Conservation (phyloP, 37 sponge, comb jelly and placozoan species). For the Hormiphora californensis region DNA sequence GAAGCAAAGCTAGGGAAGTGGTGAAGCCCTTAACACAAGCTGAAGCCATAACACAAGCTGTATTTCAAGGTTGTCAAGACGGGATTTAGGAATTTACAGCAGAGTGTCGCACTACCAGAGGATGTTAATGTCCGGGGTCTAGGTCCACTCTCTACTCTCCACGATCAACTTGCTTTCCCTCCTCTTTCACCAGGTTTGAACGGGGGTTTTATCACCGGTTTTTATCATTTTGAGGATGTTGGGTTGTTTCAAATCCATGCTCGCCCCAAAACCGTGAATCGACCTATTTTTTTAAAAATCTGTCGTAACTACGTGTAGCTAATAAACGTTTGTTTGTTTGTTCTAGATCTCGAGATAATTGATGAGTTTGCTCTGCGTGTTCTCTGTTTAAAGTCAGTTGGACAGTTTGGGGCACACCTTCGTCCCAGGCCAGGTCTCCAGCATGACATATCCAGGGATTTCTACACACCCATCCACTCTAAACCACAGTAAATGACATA, state of each 20-base stretch:
- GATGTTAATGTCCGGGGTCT: constrained; percentile 34
- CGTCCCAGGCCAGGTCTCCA: constrained; percentile 27
- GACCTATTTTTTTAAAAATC: not conserved
- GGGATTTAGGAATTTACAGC: constrained; percentile 5
- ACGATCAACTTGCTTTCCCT: constrained; percentile 20
- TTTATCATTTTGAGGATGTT: too few species aligned
- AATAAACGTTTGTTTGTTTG: not conserved
- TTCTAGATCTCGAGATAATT: not conserved
- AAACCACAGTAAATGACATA: constrained; percentile 46
- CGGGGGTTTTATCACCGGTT: too few species aligned
- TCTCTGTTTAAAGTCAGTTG: constrained; percentile 30
- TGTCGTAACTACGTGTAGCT: not conserved
- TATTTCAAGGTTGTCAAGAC: not conserved
- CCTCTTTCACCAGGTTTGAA: constrained; percentile 25
- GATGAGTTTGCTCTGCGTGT: constrained; percentile 43
- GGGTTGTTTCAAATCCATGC: too few species aligned
- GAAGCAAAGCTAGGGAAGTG: too few species aligned
- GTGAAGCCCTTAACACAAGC: too few species aligned
- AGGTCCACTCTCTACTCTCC: constrained; percentile 34
- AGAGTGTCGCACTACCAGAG: constrained; percentile 14
- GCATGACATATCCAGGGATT: constrained; percentile 30
- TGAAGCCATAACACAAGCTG: too few species aligned
- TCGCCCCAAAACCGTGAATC: not conserved
- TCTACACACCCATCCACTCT: constrained; percentile 6
- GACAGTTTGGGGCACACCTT: constrained; percentile 32